These are phyloP conservation scores for Prunella himalayana DNA, from an alignment of 2,113 vertebrate genomes.

Conservation along the genomic window DNA sequence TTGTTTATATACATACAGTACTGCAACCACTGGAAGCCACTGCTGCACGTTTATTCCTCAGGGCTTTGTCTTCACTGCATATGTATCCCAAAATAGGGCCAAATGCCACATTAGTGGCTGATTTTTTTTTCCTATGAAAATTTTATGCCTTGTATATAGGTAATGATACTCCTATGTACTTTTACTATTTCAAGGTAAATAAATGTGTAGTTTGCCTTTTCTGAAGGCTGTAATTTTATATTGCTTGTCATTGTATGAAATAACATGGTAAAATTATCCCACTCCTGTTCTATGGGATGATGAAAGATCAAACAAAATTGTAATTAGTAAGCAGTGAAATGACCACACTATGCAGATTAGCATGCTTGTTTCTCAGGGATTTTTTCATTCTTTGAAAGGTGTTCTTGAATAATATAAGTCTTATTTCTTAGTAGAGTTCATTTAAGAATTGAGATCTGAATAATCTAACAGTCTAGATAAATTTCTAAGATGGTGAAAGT, in stretches of 20 bases:
- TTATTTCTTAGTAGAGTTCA: not conserved
- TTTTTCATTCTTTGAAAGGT: not conserved
- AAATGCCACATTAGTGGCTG: not conserved
- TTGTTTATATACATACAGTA: not conserved
- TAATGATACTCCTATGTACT: not conserved
- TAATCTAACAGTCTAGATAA: not conserved
- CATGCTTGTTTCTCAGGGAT: not conserved
- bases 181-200: not conserved
- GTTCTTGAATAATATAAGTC: not conserved
- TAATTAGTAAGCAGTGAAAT: not conserved
- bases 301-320: not conserved
- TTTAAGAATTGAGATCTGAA: not conserved
- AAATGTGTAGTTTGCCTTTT: not conserved
- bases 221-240: not conserved
- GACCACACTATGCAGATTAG: not conserved
- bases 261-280: not conserved
- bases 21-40: not conserved
- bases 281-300: not conserved
- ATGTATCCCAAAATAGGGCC: not conserved
- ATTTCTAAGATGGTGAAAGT: not conserved
- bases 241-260: not conserved
- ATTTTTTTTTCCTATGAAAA: not conserved
- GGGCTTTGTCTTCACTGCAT: not conserved
- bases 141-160: not conserved
- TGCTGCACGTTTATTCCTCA: not conserved